These are phyloP conservation scores for Gortyna flavago DNA, from an alignment of 2,888 invertebrate species.

Conservation along the genomic window DNA sequence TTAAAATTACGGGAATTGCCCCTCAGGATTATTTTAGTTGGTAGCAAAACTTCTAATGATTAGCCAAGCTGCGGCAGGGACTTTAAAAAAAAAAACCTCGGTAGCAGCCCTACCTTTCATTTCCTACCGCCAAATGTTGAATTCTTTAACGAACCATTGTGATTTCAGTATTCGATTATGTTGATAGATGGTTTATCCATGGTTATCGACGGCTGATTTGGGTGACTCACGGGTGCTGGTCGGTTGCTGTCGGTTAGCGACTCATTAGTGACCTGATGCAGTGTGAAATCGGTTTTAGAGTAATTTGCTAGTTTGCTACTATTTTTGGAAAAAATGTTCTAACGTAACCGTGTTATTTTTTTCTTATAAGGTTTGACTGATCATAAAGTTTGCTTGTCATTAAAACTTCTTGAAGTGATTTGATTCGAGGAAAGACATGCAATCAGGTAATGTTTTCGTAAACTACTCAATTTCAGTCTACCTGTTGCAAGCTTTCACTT, in stretches of 20 bases:
- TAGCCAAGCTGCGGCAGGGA: neutral
- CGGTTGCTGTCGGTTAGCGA: conserved; percentile 61
- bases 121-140: conserved; percentile 67
- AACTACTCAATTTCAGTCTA: neutral
- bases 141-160: conserved; percentile 88
- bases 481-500: no score
- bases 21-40: no score
- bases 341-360: neutral
- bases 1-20: no score
- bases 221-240: conserved; percentile 61
- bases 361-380: neutral
- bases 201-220: conserved; percentile 59
- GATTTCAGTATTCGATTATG: conserved; percentile 87
- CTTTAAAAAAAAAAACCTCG: neutral
- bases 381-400: neutral
- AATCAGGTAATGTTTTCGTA: neutral
- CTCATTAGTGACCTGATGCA: conserved; percentile 67
- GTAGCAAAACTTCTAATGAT: neutral
- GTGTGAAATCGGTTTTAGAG: conserved; percentile 71
- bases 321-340: neutral
- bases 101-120: conserved; percentile 69
- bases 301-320: conserved; percentile 47
- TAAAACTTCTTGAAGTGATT: neutral
- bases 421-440: no score
- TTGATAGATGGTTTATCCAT: conserved; percentile 83